phyloP scores from a whole-genome alignment of 2,888 invertebrate genomes.

The Drosophila sordidula region DNA sequence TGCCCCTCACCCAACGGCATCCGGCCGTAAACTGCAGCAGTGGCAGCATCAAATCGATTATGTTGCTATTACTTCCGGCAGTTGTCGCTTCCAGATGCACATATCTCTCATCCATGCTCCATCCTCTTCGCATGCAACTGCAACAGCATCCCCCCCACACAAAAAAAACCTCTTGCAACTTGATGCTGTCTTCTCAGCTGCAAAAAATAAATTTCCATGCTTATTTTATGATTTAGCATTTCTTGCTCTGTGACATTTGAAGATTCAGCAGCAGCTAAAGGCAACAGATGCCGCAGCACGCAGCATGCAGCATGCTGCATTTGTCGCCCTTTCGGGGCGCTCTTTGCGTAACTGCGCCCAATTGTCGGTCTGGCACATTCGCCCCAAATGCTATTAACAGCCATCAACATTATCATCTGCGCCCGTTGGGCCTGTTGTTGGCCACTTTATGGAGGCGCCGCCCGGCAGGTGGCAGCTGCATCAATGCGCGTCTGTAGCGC shows the following conservation, averaged over 20 bases:
- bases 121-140: too few species aligned
- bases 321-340: background rate
- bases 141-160: too few species aligned
- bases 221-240: constrained; percentile 58
- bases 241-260: constrained; percentile 20
- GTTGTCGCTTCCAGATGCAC: constrained; percentile 70
- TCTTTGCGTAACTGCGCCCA: constrained; percentile 12
- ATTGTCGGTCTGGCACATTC: constrained; percentile 21
- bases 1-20: constrained; percentile 28
- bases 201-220: constrained; percentile 38
- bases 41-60: constrained; percentile 74
- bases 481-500: constrained; percentile 37
- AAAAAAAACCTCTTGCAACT: background rate
- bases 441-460: constrained; percentile 18
- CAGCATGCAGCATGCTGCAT: constrained; percentile 1
- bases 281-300: constrained; percentile 8
- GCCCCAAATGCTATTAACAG: constrained; percentile 35
- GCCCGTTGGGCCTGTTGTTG: constrained; percentile 25
- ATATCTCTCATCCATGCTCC: constrained; percentile 6
- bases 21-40: constrained; percentile 63
- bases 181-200: constrained; percentile 4
- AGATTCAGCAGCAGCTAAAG: constrained; percentile 5
- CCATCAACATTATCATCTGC: constrained; percentile 45
- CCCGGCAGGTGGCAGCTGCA: constrained; percentile 60
- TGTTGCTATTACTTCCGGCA: constrained; percentile 80